Conservation (phyloP, 2,888 invertebrate species). For the Tupiocoris notatus region DNA sequence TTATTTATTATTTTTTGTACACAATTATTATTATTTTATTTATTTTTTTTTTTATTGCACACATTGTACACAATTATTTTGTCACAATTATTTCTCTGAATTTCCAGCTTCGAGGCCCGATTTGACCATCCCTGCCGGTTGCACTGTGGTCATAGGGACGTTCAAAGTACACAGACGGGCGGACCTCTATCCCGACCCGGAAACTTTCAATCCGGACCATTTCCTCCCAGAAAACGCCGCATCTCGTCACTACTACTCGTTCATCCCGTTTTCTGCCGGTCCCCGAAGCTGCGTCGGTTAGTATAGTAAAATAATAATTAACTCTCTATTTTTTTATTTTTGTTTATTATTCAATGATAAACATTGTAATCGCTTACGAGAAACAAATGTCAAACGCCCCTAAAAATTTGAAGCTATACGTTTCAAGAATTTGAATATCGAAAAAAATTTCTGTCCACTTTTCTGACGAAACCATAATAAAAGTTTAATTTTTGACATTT, state of each 20-base stretch:
- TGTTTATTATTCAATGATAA: not conserved
- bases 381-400: too few species aligned
- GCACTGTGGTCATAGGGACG: conserved; percentile 67
- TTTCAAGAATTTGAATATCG: too few species aligned
- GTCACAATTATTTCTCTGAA: too few species aligned
- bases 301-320: conserved; percentile 49
- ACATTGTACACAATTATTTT: too few species aligned
- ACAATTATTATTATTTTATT: too few species aligned
- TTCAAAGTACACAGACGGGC: conserved; percentile 69
- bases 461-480: too few species aligned
- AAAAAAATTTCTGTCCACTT: too few species aligned
- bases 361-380: too few species aligned
- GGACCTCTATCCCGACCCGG: conserved; percentile 73
- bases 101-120: conserved; percentile 52
- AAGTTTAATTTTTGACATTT: too few species aligned
- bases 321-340: not conserved
- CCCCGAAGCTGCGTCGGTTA: conserved; percentile 75
- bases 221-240: conserved; percentile 74
- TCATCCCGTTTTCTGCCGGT: conserved; percentile 77
- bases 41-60: too few species aligned
- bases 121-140: conserved; percentile 67
- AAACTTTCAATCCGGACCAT: conserved; percentile 73
- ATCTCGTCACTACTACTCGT: conserved; percentile 75
- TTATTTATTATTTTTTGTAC: too few species aligned
- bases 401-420: too few species aligned